Evolutionary conservation across 2,888 invertebrate genomes (phyloP).

Genomic region (Gryllus longicercus): DNA sequence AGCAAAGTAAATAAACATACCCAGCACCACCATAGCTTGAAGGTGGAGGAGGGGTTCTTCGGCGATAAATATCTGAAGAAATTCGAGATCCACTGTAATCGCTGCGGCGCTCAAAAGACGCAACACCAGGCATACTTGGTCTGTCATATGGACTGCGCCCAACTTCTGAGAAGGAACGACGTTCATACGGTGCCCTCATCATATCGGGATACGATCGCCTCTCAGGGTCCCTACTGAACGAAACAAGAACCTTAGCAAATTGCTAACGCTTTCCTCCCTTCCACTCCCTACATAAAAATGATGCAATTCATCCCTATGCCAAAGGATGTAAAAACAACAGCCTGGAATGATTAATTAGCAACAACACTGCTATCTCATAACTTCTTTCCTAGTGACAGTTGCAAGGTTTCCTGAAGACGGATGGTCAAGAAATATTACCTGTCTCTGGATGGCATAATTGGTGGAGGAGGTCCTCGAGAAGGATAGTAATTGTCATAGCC

Average conservation of each 20-base stretch:
- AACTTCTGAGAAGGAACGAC: conserved; percentile 36
- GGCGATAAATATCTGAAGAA: conserved; percentile 37
- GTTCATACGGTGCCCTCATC: conserved; percentile 38
- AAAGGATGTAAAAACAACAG: too few relatives aligned
- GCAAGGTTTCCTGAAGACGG: too few relatives aligned
- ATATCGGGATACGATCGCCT: conserved; percentile 38
- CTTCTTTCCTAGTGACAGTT: too few relatives aligned
- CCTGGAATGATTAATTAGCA: too few relatives aligned
- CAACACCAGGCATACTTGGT: conserved; percentile 36
- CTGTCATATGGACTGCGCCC: conserved; percentile 37
- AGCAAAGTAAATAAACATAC: not conserved
- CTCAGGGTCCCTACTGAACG: conserved; percentile 36
- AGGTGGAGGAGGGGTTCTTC: conserved; percentile 39
- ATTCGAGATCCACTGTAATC: conserved; percentile 36
- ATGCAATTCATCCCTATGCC: too few relatives aligned
- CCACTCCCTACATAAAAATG: too few relatives aligned
- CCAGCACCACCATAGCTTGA: conserved; percentile 28
- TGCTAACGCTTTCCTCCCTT: too few relatives aligned
- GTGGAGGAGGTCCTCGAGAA: conserved; percentile 36
- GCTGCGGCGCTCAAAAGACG: conserved; percentile 37
- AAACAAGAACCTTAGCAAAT: not conserved
- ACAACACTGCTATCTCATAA: too few relatives aligned
- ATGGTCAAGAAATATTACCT: conserved; percentile 30
- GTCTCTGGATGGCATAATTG: conserved; percentile 36
- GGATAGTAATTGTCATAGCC: conserved; percentile 37